phyloP scores from a whole-genome alignment of 2,888 invertebrate genomes.

The Diplazon laetatorius region DNA sequence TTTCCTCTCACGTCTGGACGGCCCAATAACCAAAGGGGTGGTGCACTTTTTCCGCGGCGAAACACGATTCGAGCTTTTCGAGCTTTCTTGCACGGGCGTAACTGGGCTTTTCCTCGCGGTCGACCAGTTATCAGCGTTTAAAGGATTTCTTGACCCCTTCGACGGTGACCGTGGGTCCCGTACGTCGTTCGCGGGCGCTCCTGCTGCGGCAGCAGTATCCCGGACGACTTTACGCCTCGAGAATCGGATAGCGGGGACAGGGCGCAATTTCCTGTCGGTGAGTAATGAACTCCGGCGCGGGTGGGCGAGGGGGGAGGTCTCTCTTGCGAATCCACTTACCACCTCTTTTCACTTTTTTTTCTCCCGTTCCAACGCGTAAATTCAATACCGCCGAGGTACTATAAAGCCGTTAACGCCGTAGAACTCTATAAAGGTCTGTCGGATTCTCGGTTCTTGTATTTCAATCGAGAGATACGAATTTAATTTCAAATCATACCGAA shows the following conservation, averaged over 20 bases:
- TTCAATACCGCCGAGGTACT: constrained; percentile 47
- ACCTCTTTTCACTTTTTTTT: constrained; percentile 3
- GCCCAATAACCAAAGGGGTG: constrained; percentile 11
- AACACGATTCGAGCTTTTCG: constrained; percentile 22
- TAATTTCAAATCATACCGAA: constrained; percentile 32
- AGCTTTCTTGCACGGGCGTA: constrained; percentile 31
- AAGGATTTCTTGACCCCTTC: constrained; percentile 52
- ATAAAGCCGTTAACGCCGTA: constrained; percentile 56
- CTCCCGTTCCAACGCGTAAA: constrained; percentile 48
- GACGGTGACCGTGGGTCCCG: constrained; percentile 4
- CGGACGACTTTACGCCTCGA: constrained; percentile 23
- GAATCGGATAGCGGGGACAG: constrained; percentile 36
- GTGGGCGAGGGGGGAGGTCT: too few species aligned
- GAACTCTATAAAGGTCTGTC: constrained; percentile 36
- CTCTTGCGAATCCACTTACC: constrained; percentile 38
- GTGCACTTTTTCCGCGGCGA: neutral
- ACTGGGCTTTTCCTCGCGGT: constrained; percentile 37
- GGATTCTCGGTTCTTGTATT: constrained; percentile 39
- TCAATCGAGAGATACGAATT: constrained; percentile 5
- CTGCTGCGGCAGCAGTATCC: constrained; percentile 16
- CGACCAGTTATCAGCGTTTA: constrained; percentile 56
- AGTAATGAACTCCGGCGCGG: constrained; percentile 63
- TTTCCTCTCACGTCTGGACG: neutral
- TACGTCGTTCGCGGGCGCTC: constrained; percentile 13
- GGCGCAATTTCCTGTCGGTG: constrained; percentile 57